Conservation (phyloP, 2,797 vertebrate genomes). For the Protosalanx chinensis region DNA sequence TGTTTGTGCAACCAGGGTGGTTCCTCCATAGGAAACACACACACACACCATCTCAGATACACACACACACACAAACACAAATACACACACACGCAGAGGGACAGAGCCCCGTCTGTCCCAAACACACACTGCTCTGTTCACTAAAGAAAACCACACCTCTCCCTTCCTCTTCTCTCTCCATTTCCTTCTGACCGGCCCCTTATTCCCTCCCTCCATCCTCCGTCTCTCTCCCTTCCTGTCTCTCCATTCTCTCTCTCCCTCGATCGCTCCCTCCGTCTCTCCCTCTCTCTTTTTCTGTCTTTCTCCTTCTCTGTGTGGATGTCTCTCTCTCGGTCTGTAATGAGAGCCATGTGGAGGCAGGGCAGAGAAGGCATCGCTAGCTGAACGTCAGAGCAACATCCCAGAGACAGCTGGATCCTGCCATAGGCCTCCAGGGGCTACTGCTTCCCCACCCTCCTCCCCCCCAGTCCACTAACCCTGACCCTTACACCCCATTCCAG, state of each 20-base stretch:
- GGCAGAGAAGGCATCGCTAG: constrained; percentile 29
- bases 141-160: constrained; percentile 15
- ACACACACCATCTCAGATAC: constrained; percentile 36
- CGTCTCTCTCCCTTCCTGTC: not conserved
- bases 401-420: constrained; percentile 35
- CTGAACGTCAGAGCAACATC: constrained; percentile 20
- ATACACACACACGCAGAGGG: constrained; percentile 20
- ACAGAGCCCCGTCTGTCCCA: constrained; percentile 54
- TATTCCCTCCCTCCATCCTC: constrained; percentile 12
- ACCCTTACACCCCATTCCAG: not conserved
- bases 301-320: constrained; percentile 17
- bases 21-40: constrained; percentile 60
- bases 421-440: constrained; percentile 1
- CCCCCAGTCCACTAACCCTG: not conserved
- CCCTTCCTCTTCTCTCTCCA: constrained; percentile 18
- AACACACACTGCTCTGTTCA: constrained; percentile 58
- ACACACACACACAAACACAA: constrained; percentile 22
- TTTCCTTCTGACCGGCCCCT: not conserved
- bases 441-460: not conserved
- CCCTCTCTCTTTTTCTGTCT: not conserved
- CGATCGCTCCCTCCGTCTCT: constrained; percentile 14
- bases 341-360: constrained; percentile 60
- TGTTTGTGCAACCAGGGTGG: constrained; percentile 68
- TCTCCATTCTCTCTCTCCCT: not conserved
- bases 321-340: constrained; percentile 27